A percentile compares a stretch with the other conserved stretches of the same genome.
Evolutionary conservation across 2,113 vertebrate species (phyloP).

Genomic region (Grammomys surdaster): DNA sequence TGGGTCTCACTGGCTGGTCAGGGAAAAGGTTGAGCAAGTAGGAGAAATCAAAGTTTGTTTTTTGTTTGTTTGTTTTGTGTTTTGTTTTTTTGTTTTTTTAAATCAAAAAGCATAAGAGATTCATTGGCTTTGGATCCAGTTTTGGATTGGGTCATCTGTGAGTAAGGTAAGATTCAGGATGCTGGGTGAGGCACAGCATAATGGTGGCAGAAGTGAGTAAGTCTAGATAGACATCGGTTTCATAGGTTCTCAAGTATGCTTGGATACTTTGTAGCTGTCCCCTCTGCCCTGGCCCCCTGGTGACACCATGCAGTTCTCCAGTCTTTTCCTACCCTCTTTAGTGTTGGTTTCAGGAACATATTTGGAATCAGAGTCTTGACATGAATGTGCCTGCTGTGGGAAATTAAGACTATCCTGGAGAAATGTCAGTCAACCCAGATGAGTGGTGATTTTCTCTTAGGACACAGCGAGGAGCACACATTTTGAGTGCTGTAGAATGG

Average conservation of each 20-base stretch:
- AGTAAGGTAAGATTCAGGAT: background rate
- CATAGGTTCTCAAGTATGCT: background rate
- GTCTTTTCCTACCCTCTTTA: background rate
- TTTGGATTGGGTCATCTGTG: background rate
- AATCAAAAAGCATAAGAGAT: background rate
- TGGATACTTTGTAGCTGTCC: background rate
- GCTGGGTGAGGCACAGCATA: background rate
- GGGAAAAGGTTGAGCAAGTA: background rate
- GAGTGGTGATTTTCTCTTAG: constrained; percentile 6
- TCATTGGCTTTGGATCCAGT: background rate
- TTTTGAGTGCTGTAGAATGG: background rate
- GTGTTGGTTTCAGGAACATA: background rate
- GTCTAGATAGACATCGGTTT: background rate
- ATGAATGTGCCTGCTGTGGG: constrained; percentile 15
- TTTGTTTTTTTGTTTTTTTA: background rate
- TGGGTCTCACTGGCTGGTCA: background rate
- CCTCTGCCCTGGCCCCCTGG: background rate
- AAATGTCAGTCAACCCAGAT: background rate
- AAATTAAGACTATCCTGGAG: background rate
- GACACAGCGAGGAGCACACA: background rate
- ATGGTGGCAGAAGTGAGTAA: background rate
- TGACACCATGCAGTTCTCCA: background rate
- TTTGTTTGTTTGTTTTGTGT: background rate
- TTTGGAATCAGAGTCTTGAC: background rate
- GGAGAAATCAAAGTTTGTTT: background rate